Base-by-base conservation (phyloP, 2,888 invertebrate genomes). In the Anthophora plumipes region DNA sequence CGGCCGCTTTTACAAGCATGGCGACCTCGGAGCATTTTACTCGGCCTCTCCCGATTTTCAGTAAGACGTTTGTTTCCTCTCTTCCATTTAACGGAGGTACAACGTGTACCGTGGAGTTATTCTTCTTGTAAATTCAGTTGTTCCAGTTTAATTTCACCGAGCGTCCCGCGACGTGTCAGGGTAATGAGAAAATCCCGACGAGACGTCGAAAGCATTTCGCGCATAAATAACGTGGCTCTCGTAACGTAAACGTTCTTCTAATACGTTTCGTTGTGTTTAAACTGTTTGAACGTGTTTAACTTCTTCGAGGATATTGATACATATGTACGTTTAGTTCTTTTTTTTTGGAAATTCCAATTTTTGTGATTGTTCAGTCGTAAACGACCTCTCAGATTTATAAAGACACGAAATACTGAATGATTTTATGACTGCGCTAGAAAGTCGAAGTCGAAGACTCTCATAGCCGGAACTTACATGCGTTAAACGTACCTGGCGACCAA, bases 141-240 rank as follows among this genome's bases (percentile, higher is more conserved):
- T 60, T 66, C n/a, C 67, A 39, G 55, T 81, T 81, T 70, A 81
- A 81, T 81, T 81, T 61, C 54, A 43, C n/a, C 55, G 55, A 14
- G 67, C 31, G 46, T 1, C 17, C 11, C 25, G 20, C 48, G 54
- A 11, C 67, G 31, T 11, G 22, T 12, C 54, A 20, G 1, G 55
- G 52, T 66, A 73, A 77, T 61, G 82, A 82, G 83, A 71, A n/a
- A 82, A 73, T 70, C 77, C 69, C 73, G 73, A 70, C 72, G 83
- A 31, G 31, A 31, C 73, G 55, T 55, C 55, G n/a, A 57, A 37
- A 60, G 52, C 80, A 37, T 57, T 63, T 68, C 31, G 31, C 31
- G 25, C 57, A 66, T 59, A 75, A 82, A 72, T 20, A 59, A 59
- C 41, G 22, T 39, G 12, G 25, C 48, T 17, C 20, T 55, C 37